phyloP scores from a whole-genome alignment of 1,140 invertebrate genomes.

The Lepidurus apus region DNA sequence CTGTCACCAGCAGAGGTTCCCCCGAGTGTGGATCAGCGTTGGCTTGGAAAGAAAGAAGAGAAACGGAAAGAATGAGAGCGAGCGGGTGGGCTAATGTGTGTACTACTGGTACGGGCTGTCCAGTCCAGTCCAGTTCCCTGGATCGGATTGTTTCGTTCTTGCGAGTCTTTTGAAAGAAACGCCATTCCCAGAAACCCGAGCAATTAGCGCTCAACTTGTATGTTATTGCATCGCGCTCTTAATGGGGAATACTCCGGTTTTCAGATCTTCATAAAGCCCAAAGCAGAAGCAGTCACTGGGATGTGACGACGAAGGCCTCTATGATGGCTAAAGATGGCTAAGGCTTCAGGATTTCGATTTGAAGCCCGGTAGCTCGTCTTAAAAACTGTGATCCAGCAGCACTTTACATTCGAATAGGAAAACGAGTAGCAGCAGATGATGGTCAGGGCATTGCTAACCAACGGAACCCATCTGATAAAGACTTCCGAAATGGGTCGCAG shows the following conservation, averaged over 20 bases:
- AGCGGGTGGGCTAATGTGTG: neutral
- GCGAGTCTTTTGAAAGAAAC: constrained; percentile 7
- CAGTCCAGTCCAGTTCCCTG: neutral
- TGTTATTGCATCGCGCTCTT: too few relatives aligned
- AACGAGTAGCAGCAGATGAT: constrained; percentile 4
- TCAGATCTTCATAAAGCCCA: neutral
- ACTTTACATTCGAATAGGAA: neutral
- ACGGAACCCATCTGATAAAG: constrained; percentile 4
- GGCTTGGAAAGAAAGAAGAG: neutral
- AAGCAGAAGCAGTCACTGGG: neutral
- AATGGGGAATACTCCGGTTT: too few relatives aligned
- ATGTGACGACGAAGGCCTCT: neutral
- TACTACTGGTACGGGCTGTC: neutral
- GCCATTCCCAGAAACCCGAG: neutral
- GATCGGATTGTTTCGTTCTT: neutral
- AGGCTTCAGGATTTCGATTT: neutral
- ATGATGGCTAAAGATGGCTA: neutral
- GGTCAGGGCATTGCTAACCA: neutral
- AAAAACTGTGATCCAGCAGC: neutral
- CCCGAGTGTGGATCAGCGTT: neutral
- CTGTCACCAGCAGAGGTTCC: constrained; percentile 11
- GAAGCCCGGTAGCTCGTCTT: constrained; percentile 1
- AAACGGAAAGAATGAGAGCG: neutral
- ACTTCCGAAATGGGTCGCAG: neutral
- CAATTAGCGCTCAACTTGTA: neutral